Conservation (phyloP, 2,113 vertebrate species). For the Melanerpes aurifrons region DNA sequence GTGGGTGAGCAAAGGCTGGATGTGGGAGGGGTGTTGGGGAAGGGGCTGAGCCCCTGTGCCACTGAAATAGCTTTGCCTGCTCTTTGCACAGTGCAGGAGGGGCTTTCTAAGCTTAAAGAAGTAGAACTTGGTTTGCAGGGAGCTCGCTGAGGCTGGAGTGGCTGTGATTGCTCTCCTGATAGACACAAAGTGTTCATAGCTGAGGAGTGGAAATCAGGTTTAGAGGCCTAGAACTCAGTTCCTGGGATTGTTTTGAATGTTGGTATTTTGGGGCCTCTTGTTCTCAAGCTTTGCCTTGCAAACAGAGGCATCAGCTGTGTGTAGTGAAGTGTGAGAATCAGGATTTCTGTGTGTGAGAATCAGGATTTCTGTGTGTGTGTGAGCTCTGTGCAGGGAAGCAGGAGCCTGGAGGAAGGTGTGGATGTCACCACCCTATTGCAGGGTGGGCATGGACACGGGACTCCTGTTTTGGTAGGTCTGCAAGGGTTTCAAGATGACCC, state of each 20-base stretch:
- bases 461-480: background rate
- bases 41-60: background rate
- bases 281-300: background rate
- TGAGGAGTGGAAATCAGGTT: background rate
- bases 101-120: background rate
- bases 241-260: background rate
- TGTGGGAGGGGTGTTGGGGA: background rate
- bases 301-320: background rate
- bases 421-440: background rate
- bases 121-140: background rate
- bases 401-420: background rate
- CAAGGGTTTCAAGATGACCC: background rate
- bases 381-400: background rate
- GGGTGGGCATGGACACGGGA: background rate
- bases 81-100: background rate
- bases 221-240: background rate
- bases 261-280: background rate
- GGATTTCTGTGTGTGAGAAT: background rate
- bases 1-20: fast-evolving
- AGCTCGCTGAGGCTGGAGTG: background rate
- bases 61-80: fast-evolving
- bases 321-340: fast-evolving
- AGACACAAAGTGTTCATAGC: background rate
- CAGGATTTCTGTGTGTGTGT: fast-evolving
- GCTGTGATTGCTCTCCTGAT: background rate